Conservation (phyloP, 2,797 vertebrate genomes). For the Gorsachius magnificus region DNA sequence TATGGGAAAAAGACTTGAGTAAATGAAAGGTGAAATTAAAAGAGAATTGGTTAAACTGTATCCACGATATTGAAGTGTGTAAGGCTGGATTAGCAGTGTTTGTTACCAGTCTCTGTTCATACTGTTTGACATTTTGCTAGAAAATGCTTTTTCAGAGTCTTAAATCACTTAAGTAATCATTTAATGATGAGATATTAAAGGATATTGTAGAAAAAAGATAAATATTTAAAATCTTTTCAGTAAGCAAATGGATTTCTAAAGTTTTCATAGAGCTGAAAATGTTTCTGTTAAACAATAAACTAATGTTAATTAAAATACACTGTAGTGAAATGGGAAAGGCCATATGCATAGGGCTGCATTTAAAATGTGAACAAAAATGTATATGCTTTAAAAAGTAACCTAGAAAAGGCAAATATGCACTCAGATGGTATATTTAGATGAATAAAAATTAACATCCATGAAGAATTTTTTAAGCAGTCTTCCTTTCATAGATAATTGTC, state of each 20-base stretch:
- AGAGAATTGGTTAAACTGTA: constrained; percentile 15
- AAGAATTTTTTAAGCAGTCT: neutral
- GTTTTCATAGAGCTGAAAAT: neutral
- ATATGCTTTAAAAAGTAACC: neutral
- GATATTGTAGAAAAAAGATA: neutral
- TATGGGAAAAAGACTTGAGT: neutral
- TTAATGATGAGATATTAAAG: neutral
- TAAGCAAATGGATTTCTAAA: neutral
- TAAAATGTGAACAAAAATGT: neutral
- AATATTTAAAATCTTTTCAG: neutral
- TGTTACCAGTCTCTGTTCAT: constrained; percentile 13
- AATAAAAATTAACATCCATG: neutral
- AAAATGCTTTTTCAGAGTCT: constrained; percentile 9
- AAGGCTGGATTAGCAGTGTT: constrained; percentile 25
- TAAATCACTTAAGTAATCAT: constrained; percentile 8
- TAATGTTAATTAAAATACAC: neutral
- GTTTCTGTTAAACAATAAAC: neutral
- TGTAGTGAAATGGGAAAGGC: neutral
- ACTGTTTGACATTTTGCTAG: constrained; percentile 35
- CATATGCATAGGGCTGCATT: neutral
- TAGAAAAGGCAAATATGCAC: neutral
- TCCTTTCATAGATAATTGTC: neutral
- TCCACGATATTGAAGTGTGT: constrained; percentile 7
- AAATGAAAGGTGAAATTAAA: constrained; percentile 47
- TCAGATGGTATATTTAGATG: neutral